Evolutionary conservation across 37 sponge, comb jelly and placozoan species (phyloP), one percentile per base, ranked within the genome.

Genomic region (Trichoplax adhaerens): DNA sequence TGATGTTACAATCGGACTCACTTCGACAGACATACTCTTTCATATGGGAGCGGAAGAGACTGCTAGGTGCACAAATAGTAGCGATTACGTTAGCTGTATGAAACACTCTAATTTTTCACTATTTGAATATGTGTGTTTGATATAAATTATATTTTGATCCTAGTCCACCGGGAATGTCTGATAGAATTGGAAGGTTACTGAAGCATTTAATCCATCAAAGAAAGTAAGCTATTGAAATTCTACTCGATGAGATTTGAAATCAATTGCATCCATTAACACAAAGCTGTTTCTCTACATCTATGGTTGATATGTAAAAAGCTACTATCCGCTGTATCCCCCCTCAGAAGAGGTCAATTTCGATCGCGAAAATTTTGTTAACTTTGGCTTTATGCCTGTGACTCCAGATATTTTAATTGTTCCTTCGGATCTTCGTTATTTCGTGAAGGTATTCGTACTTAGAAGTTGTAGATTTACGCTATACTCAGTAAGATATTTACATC

Each of bases 21-120:
- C 87, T 8, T 82, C 87, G 1, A 82, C 88, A 49, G 90, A 89
- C 65, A 61, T 86, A 52, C 77, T 89, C 64, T 76, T 75, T 56
- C 90, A 89, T 59, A 73, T 89, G 29, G 29, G 69, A 29, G 29
- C 29, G 29, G 29, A 29, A 29, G 29, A 29, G 29, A 29, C 29
- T 29, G 29, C 29, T 29, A 29, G 29, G 29, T 29, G 29, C 29
- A 29, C 29, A 29, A 29, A 29, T 29, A 29, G 29, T 29, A 29
- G 29, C 29, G 29, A 29, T 29, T 29, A 29, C 29, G 29, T 29
- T 29, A 29, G 29, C 29, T 29, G 29, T 29, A 29, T 29, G 29
- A 29, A 29, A 29, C 29, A 29, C 29, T 29, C 29, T 29, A 29
- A 29, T 29, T 29, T 29, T 29, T 29, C 29, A 29, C 29, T 29